Conservation (phyloP, 2,113 vertebrate genomes). For the Protobothrops mucrosquamatus region DNA sequence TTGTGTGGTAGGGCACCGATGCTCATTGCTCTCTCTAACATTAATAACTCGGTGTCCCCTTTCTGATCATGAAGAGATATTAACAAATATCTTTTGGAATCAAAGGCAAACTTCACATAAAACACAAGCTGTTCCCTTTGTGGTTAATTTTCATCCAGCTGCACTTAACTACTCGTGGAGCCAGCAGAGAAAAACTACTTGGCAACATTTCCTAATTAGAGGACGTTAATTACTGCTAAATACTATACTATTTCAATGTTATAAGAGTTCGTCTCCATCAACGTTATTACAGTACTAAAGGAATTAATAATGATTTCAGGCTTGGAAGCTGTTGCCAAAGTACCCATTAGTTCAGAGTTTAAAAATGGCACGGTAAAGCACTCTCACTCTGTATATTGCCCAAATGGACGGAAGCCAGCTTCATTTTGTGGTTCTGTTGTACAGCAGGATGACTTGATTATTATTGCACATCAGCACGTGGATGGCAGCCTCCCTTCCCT, state of each 20-base stretch:
- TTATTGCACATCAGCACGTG: background rate
- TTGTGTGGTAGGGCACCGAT: conserved; percentile 32
- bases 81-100: conserved; percentile 70
- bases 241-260: conserved; percentile 70
- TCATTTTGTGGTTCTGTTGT: conserved; percentile 26
- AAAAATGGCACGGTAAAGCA: conserved; percentile 49
- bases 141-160: conserved; percentile 77
- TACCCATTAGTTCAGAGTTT: conserved; percentile 68
- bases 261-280: conserved; percentile 75
- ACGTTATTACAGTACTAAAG: conserved; percentile 70
- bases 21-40: conserved; percentile 33
- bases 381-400: conserved; percentile 33
- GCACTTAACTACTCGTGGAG: conserved; percentile 70
- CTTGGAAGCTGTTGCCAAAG: conserved; percentile 64
- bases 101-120: conserved; percentile 73
- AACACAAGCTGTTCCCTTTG: conserved; percentile 76
- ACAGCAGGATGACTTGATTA: background rate
- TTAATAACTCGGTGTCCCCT: conserved; percentile 51
- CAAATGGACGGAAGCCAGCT: conserved; percentile 35
- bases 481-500: background rate
- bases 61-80: conserved; percentile 65
- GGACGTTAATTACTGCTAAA: conserved; percentile 77
- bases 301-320: conserved; percentile 75
- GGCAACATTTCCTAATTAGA: conserved; percentile 75
- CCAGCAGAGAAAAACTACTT: conserved; percentile 73